phyloP scores from a whole-genome alignment of 1,140 invertebrate species.

The Drosophila repleta region DNA sequence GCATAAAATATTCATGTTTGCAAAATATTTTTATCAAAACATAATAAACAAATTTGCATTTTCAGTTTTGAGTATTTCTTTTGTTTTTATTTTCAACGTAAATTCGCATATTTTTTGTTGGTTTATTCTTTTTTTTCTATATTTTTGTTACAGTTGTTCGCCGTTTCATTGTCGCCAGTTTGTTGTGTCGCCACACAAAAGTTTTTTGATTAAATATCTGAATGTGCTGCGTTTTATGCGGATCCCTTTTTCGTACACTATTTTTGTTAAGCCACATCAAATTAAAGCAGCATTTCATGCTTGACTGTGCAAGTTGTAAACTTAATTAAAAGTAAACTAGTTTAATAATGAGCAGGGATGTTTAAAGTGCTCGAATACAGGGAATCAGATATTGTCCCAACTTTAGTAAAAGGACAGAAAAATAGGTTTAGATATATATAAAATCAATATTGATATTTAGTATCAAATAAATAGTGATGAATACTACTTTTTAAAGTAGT shows the following conservation, averaged over 20 bases:
- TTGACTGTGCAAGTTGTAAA: constrained; percentile 20
- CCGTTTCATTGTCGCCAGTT: constrained; percentile 27
- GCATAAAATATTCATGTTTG: constrained; percentile 71
- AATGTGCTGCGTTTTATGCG: constrained; percentile 21
- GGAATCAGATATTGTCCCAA: too few species aligned
- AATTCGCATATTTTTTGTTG: constrained; percentile 7
- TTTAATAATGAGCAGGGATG: not conserved
- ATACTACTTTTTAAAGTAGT: too few species aligned
- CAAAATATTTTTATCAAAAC: constrained; percentile 72
- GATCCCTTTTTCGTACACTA: constrained; percentile 9
- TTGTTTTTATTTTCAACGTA: constrained; percentile 21
- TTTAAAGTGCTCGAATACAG: too few species aligned
- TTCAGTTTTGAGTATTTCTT: constrained; percentile 18
- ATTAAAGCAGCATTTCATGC: constrained; percentile 55
- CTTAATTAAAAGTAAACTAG: constrained; percentile 21
- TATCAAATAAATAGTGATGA: too few species aligned
- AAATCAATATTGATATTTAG: too few species aligned
- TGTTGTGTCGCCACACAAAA: constrained; percentile 28
- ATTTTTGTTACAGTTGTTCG: constrained; percentile 39
- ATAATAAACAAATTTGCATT: constrained; percentile 80
- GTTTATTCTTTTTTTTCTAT: not conserved
- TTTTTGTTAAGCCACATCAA: constrained; percentile 38
- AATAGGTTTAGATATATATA: too few species aligned
- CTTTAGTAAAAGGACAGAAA: too few species aligned
- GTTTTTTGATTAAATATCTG: constrained; percentile 64